Conservation (phyloP, 2,888 invertebrate genomes). For the Cheilosia impressa region DNA sequence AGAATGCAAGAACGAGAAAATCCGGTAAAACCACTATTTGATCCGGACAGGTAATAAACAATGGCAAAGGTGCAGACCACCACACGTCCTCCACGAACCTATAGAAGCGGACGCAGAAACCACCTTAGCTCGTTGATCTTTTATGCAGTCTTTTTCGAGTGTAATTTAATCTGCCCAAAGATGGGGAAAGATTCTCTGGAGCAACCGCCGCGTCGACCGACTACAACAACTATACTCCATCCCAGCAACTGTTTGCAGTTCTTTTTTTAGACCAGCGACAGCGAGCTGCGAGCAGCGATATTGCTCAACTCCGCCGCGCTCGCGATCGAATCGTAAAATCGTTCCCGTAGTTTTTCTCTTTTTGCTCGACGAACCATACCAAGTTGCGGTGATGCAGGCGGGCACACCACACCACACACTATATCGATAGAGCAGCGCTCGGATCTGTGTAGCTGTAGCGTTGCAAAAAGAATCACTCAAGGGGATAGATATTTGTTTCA, state of each 20-base stretch:
- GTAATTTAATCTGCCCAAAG: slow-evolving; percentile 59
- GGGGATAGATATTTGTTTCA: slow-evolving; percentile 47
- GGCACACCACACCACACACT: slow-evolving; percentile 1
- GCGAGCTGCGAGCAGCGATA: slow-evolving; percentile 39
- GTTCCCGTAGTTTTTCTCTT: slow-evolving; percentile 25
- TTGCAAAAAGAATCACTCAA: slow-evolving; percentile 67
- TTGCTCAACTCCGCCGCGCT: slow-evolving; percentile 57
- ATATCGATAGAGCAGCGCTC: slow-evolving; percentile 25
- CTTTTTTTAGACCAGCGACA: slow-evolving; percentile 66
- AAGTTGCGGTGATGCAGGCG: slow-evolving; percentile 44
- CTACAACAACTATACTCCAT: slow-evolving; percentile 14
- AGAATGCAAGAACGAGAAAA: slow-evolving; percentile 60
- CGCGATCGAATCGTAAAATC: slow-evolving; percentile 24
- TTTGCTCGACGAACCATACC: slow-evolving; percentile 62
- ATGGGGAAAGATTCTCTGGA: slow-evolving; percentile 63
- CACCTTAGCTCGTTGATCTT: slow-evolving; percentile 53
- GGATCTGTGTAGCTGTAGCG: slow-evolving; percentile 41
- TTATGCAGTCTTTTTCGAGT: slow-evolving; percentile 33
- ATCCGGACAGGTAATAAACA: slow-evolving; percentile 64
- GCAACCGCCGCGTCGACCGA: slow-evolving; percentile 30
- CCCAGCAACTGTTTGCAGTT: slow-evolving; percentile 61
- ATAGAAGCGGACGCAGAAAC: slow-evolving; percentile 36
- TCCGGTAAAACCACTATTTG: slow-evolving; percentile 72
- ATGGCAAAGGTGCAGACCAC: slow-evolving; percentile 53
- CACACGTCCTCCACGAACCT: slow-evolving; percentile 28